Conservation (phyloP, 2,113 vertebrate species). For the Archocentrus centrarchus region DNA sequence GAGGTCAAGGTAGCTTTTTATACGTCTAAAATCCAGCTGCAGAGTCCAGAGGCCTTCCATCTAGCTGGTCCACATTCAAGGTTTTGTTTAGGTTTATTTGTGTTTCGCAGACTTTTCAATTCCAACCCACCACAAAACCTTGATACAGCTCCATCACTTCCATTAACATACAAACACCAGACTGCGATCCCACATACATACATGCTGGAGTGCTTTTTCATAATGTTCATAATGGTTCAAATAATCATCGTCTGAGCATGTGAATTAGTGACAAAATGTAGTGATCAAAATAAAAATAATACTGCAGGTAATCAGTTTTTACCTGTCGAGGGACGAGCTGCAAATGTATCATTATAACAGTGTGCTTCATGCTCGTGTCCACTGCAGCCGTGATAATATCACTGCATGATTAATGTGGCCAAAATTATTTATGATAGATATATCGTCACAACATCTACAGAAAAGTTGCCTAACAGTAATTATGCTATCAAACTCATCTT, state of each 20-base stretch:
- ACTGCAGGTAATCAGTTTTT: neutral
- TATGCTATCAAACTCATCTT: neutral
- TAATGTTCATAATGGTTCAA: slow-evolving; percentile 12
- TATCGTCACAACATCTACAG: neutral
- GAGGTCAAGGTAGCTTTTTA: neutral
- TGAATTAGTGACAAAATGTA: neutral
- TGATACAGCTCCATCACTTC: slow-evolving; percentile 49
- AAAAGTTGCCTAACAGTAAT: neutral
- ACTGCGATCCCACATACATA: neutral
- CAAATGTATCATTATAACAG: neutral
- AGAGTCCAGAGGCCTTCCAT: slow-evolving; percentile 3
- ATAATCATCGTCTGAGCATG: neutral
- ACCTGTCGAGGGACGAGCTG: neutral
- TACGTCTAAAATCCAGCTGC: slow-evolving; percentile 22
- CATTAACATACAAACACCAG: slow-evolving; percentile 36
- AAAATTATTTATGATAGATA: neutral
- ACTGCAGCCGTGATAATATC: neutral
- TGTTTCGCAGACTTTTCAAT: neutral
- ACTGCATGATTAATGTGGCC: neutral
- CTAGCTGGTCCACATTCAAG: slow-evolving; percentile 2
- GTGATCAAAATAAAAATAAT: no score
- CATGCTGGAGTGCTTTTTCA: neutral
- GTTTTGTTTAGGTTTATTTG: slow-evolving; percentile 8
- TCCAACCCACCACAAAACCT: slow-evolving; percentile 12
- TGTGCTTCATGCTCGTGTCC: fast-evolving